A percentile compares a stretch with the other conserved stretches of the same genome.
phyloP scores from a whole-genome alignment of 92 coral and sea anemone species.

The Isaurus tuberculatus region DNA sequence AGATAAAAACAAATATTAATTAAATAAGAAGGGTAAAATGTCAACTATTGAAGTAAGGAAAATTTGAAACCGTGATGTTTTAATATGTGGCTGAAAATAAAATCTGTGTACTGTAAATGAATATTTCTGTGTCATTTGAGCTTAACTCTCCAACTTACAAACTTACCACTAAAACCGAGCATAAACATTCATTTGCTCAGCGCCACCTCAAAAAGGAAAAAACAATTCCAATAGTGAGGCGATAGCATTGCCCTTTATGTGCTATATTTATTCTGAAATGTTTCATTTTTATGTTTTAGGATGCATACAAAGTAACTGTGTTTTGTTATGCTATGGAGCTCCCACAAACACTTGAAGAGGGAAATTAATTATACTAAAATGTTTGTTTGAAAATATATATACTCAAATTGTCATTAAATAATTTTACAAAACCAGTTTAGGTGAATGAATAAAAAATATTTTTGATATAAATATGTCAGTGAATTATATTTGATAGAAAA shows the following conservation, averaged over 20 bases:
- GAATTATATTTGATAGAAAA: conserved; percentile 11
- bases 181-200: conserved; percentile 25
- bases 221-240: conserved; percentile 10
- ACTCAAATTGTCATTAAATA: background rate
- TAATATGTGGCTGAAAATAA: conserved; percentile 15
- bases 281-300: conserved; percentile 16
- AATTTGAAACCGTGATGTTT: conserved; percentile 9
- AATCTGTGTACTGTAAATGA: conserved; percentile 11
- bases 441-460: background rate
- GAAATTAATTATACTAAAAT: background rate
- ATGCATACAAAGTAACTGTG: conserved; percentile 24
- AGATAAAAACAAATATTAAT: conserved; percentile 1
- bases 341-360: conserved; percentile 22
- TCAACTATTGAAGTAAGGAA: conserved; percentile 8
- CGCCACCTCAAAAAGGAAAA: conserved; percentile 6
- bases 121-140: background rate
- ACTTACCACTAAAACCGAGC: conserved; percentile 5
- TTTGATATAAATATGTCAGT: background rate
- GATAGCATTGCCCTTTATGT: background rate
- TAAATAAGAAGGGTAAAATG: conserved; percentile 11
- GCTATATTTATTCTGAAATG: conserved; percentile 13
- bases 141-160: background rate
- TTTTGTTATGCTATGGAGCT: conserved; percentile 24
- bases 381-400: conserved; percentile 14
- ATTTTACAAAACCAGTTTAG: background rate